Evolutionary conservation across 2,797 vertebrate genomes (phyloP).

Genomic region (Schizopygopsis malacanthus): DNA sequence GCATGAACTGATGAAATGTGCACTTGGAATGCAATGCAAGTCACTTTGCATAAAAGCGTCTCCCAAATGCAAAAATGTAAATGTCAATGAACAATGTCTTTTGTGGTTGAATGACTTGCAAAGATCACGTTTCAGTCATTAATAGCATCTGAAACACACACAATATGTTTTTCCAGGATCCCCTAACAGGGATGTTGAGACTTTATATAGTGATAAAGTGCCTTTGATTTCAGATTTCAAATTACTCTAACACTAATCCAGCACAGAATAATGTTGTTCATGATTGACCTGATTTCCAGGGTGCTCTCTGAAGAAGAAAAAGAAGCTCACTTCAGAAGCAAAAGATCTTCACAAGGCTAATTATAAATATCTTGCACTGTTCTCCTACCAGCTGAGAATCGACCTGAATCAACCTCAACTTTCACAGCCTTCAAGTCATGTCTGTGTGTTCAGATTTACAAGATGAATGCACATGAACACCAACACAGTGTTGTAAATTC

Average conservation of each 20-base stretch:
- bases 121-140: background rate
- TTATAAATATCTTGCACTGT: constrained; percentile 8
- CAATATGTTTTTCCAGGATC: background rate
- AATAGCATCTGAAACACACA: background rate
- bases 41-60: background rate
- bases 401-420: constrained; percentile 4
- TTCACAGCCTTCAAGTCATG: background rate
- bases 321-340: constrained; percentile 3
- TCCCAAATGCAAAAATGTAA: background rate
- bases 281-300: constrained; percentile 37
- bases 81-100: background rate
- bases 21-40: background rate
- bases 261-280: constrained; percentile 9
- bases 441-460: background rate
- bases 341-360: constrained; percentile 26
- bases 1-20: background rate
- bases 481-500: background rate
- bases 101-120: background rate
- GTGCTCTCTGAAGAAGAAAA: background rate
- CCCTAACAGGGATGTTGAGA: background rate
- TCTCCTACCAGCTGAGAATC: constrained; percentile 35
- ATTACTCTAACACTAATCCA: background rate
- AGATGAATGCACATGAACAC: background rate
- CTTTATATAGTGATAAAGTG: constrained; percentile 1
- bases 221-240: constrained; percentile 4